Evolutionary conservation across 2,113 vertebrate species (phyloP).

Genomic region (Nycticryphes semicollaris): DNA sequence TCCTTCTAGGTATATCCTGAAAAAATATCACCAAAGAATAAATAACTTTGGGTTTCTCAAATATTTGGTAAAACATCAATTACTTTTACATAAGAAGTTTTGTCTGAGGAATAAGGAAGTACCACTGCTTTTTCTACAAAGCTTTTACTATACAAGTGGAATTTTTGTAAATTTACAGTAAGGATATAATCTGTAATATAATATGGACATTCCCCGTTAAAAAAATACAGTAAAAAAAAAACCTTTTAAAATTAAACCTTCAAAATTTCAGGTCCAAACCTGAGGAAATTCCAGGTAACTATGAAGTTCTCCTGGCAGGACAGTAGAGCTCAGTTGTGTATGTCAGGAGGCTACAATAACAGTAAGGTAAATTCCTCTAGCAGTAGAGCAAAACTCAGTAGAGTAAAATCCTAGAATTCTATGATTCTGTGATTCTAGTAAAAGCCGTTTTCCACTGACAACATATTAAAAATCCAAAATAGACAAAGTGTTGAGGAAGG

Average conservation of each 20-base stretch:
- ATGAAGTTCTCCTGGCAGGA: not conserved
- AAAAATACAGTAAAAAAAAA: slow-evolving; percentile 8
- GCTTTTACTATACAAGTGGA: not conserved
- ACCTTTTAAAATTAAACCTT: not conserved
- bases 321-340: not conserved
- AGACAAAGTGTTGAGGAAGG: not conserved
- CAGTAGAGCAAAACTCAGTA: not conserved
- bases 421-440: not conserved
- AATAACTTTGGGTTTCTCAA: slow-evolving; percentile 58
- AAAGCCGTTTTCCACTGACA: not conserved
- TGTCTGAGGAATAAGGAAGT: slow-evolving; percentile 19
- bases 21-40: slow-evolving; percentile 40
- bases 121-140: slow-evolving; percentile 8
- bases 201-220: rapidly evolving
- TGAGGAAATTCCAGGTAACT: not conserved
- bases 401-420: no score
- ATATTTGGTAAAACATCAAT: slow-evolving; percentile 54
- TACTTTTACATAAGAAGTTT: not conserved
- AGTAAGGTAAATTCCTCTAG: not conserved
- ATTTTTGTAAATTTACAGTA: not conserved
- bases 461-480: not conserved
- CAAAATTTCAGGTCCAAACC: not conserved
- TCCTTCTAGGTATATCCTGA: slow-evolving; percentile 15
- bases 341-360: not conserved
- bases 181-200: not conserved